Evolutionary conservation across 1,140 invertebrate species (phyloP), one percentile per base, ranked within the genome.

Genomic region (Camponotus vicinus): DNA sequence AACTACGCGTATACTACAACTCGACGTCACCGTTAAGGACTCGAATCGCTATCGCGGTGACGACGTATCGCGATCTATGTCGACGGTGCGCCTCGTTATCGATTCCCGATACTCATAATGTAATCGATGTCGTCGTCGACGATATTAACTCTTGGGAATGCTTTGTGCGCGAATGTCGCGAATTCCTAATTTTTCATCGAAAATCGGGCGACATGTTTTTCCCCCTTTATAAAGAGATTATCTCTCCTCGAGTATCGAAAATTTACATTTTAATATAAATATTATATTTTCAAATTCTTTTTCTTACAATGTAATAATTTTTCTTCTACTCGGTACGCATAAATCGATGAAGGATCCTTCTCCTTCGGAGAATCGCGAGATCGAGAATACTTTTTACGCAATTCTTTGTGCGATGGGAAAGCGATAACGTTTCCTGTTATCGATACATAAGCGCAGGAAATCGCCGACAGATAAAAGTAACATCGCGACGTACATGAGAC

Each of bases 351-450:
- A 66, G 2, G n/a, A 34, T 59, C 27, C 0, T n/a, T 63, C 27
- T 27, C 27, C 27, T 13, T 9, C 18, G 37, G 37, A 15, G 27
- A 37, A 40, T 0, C 21, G 27, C 27, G 11, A 45, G 27, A 45
- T 6, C 8, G 37, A 76, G 34, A 40, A 79, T 42, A 11, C 7
- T 59, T 49, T 82, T 83, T 63, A 27, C 3, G 32, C 40, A 18
- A 13, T 7, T 13, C 52, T 45, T 73, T 83, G 40, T 61, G 63
- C 77, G 63, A 40, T 55, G 52, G 37, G 40, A 7, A 49, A 52
- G 63, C 52, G 67, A 61, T 61, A 82, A 63, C 40, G 52, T 52
- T 61, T 83, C 37, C 40, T 45, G 67, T 82, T 82, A 80, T 80
- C 78, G 78, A 82, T 82, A 57, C 5, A 3, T 40, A 40, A 77